These are phyloP conservation scores for Hippocampus abdominalis DNA, from an alignment of 2,113 vertebrate genomes.

Conservation along the genomic window DNA sequence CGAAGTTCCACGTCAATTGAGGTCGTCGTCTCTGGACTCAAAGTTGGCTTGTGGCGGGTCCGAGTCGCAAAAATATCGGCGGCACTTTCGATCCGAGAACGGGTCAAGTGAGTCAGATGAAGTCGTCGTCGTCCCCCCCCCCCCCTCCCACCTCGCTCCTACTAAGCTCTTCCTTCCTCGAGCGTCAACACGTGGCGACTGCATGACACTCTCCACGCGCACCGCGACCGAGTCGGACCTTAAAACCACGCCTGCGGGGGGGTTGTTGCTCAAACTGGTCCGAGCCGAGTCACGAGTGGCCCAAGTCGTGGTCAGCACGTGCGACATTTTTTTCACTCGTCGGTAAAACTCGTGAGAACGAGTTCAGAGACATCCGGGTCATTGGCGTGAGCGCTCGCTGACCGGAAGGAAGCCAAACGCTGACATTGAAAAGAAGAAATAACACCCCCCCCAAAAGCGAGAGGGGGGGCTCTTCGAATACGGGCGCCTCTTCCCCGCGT, in stretches of 20 bases:
- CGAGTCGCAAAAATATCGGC: background rate
- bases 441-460: background rate
- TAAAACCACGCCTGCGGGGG: background rate
- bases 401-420: background rate
- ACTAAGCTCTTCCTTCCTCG: background rate
- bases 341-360: too few relatives aligned
- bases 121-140: background rate
- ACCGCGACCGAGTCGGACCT: slow-evolving; percentile 40
- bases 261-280: background rate
- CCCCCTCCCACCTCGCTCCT: background rate
- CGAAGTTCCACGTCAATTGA: background rate
- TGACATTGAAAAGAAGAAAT: background rate
- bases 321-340: background rate
- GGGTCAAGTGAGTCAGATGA: background rate
- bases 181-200: slow-evolving; percentile 39
- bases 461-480: too few relatives aligned
- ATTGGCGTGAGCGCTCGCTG: background rate
- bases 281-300: slow-evolving; percentile 45
- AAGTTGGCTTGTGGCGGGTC: background rate
- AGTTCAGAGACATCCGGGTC: background rate
- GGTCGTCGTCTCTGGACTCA: background rate
- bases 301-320: background rate
- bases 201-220: background rate
- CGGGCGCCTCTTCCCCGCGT: background rate
- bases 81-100: background rate